A percentile compares a stretch with the other conserved stretches of the same genome.
Evolutionary conservation across 1,140 invertebrate species (phyloP).

Genomic region (Aplysia californica): DNA sequence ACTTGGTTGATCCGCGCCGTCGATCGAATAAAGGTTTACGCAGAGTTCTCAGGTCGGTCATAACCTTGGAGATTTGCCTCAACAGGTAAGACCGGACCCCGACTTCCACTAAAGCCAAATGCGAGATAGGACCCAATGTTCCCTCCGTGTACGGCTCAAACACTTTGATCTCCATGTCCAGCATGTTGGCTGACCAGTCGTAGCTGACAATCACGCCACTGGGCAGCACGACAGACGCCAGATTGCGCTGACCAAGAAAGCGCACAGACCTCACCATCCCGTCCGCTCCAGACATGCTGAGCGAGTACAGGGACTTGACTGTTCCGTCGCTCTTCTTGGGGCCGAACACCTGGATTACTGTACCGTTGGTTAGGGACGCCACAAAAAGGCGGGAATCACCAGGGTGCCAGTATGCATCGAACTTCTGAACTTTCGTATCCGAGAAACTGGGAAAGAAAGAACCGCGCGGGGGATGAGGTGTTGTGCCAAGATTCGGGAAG

Average conservation of each 20-base stretch:
- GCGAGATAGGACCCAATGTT: conserved; percentile 23
- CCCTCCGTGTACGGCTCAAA: conserved; percentile 21
- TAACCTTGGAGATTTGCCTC: conserved; percentile 13
- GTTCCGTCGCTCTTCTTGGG: conserved; percentile 35
- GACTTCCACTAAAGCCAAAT: conserved; percentile 30
- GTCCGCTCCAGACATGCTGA: conserved; percentile 18
- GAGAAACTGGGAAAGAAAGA: neutral
- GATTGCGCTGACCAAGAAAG: conserved; percentile 22
- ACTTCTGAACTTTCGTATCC: conserved; percentile 21
- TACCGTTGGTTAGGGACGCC: conserved; percentile 29
- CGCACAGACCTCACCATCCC: conserved; percentile 19
- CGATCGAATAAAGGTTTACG: neutral
- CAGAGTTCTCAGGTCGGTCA: neutral
- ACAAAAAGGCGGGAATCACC: conserved; percentile 31
- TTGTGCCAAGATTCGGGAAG: neutral
- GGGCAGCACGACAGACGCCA: conserved; percentile 35
- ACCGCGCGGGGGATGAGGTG: neutral
- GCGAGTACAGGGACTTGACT: conserved; percentile 27
- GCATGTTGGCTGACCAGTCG: conserved; percentile 31
- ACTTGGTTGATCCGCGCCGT: neutral
- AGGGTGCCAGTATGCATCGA: conserved; percentile 31
- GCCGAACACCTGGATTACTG: conserved; percentile 23
- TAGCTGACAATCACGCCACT: conserved; percentile 31
- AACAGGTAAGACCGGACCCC: conserved; percentile 23
- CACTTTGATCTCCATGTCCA: conserved; percentile 32